phyloP scores from a whole-genome alignment of 2,113 vertebrate genomes.

The Bufo bufo region DNA sequence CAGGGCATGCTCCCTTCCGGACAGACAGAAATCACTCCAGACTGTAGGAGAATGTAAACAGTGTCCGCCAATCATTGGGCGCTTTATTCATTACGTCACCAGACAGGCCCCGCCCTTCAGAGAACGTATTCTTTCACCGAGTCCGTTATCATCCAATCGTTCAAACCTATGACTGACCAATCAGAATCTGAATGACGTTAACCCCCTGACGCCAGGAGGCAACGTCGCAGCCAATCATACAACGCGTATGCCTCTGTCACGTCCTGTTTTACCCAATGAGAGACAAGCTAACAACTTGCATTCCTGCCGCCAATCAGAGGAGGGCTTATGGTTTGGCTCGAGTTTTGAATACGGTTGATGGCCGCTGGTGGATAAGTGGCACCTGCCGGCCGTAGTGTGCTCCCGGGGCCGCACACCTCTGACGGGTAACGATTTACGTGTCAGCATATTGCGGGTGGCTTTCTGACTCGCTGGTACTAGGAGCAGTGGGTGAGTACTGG shows the following conservation, averaged over 20 bases:
- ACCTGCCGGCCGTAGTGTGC: neutral
- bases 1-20: too few species aligned
- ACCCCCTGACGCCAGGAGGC: neutral
- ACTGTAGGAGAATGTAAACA: neutral
- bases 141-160: slow-evolving; percentile 31
- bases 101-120: neutral
- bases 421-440: neutral
- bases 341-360: slow-evolving; percentile 55
- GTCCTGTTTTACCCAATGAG: slow-evolving; percentile 3
- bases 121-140: neutral
- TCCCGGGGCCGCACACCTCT: neutral
- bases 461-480: too few species aligned
- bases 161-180: slow-evolving; percentile 37
- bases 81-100: slow-evolving; percentile 3
- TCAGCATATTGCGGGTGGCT: too few species aligned
- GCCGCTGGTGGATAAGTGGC: slow-evolving; percentile 11
- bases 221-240: neutral
- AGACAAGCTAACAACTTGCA: neutral
- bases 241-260: too few species aligned
- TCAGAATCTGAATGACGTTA: neutral
- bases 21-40: neutral
- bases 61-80: neutral
- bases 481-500: too few species aligned
- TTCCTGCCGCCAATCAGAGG: slow-evolving; percentile 21
- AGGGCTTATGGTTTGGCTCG: slow-evolving; percentile 50